Evolutionary conservation across 2,113 vertebrate genomes (phyloP).

Genomic region (Pavo muticus): DNA sequence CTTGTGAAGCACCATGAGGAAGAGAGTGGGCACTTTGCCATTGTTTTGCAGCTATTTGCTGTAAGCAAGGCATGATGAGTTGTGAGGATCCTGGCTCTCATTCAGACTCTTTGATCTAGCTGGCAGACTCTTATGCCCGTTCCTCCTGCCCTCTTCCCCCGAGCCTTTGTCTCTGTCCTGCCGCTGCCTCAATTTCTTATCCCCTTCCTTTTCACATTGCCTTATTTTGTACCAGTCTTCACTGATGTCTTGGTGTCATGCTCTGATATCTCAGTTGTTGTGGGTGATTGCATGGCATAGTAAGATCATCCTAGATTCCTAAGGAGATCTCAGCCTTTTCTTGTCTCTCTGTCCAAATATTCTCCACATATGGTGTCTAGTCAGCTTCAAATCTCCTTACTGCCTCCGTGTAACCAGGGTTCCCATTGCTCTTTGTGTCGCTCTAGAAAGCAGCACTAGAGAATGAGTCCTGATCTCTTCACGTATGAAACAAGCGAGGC

Average conservation of each 20-base stretch:
- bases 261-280: background rate
- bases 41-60: conserved; percentile 22
- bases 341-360: background rate
- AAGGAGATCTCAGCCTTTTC: background rate
- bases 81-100: background rate
- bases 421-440: background rate
- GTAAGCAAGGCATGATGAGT: background rate
- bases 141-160: background rate
- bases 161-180: background rate
- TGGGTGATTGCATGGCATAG: background rate
- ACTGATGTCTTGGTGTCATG: background rate
- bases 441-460: background rate
- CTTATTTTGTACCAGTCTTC: background rate
- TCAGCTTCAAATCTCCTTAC: background rate
- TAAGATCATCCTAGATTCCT: background rate
- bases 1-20: background rate
- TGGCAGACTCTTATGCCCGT: background rate
- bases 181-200: background rate
- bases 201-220: background rate
- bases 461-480: background rate
- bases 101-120: background rate
- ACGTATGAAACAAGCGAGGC: background rate
- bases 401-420: background rate
- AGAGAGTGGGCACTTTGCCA: conserved; percentile 14
- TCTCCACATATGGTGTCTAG: background rate